A percentile compares a stretch with the other conserved stretches of the same genome.
phyloP scores from a whole-genome alignment of 2,888 invertebrate species.

The Hetaerina titia region DNA sequence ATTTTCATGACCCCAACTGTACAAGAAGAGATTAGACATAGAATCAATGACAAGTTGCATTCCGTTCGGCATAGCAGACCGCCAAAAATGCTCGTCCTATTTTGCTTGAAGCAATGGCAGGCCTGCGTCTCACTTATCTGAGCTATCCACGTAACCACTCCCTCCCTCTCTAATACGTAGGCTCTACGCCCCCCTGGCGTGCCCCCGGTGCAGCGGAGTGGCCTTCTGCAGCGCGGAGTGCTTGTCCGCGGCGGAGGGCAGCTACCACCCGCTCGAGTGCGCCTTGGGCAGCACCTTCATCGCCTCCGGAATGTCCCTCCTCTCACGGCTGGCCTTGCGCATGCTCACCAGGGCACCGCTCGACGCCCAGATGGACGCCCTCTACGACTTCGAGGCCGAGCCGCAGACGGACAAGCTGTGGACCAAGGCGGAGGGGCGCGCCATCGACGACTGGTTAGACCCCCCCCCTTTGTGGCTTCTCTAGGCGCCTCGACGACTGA shows the following conservation, averaged over 20 bases:
- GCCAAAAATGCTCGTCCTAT: too few relatives aligned
- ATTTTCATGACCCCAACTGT: too few relatives aligned
- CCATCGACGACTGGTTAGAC: background rate
- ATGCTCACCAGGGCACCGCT: slow-evolving; percentile 85
- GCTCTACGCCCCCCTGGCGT: slow-evolving; percentile 84
- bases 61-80: too few relatives aligned
- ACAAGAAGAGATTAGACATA: too few relatives aligned
- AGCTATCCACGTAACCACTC: background rate
- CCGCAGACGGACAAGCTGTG: slow-evolving; percentile 16
- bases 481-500: too few relatives aligned
- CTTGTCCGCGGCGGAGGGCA: slow-evolving; percentile 81
- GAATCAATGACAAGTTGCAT: too few relatives aligned
- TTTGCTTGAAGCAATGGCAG: too few relatives aligned
- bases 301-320: slow-evolving; percentile 90
- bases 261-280: slow-evolving; percentile 89
- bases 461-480: too few relatives aligned
- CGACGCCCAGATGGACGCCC: background rate
- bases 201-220: slow-evolving; percentile 86
- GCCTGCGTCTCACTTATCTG: too few relatives aligned
- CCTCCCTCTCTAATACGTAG: slow-evolving; percentile 74
- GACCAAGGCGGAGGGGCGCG: background rate
- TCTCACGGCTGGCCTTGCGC: slow-evolving; percentile 86
- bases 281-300: slow-evolving; percentile 86
- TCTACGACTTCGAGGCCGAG: background rate
- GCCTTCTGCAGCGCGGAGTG: slow-evolving; percentile 87